Evolutionary conservation across 2,113 vertebrate species (phyloP).

Genomic region (Callopanchax toddi): DNA sequence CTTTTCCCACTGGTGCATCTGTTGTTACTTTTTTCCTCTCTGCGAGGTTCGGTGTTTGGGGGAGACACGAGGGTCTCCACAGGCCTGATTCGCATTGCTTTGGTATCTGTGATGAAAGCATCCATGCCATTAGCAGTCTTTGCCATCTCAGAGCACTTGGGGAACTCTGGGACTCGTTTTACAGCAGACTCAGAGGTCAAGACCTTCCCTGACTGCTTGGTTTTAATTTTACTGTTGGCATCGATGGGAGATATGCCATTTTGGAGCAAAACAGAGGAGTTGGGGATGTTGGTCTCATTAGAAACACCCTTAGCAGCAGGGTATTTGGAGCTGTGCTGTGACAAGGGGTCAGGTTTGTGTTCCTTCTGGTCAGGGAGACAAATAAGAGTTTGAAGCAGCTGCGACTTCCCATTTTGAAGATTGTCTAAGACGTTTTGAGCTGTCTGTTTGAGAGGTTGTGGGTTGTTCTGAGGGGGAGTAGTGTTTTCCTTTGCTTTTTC

Average conservation of each 20-base stretch:
- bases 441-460: constrained; percentile 82
- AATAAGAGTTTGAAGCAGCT: constrained; percentile 82
- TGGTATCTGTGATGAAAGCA: constrained; percentile 60
- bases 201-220: constrained; percentile 78
- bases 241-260: constrained; percentile 74
- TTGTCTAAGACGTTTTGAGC: constrained; percentile 80
- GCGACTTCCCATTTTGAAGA: constrained; percentile 86
- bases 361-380: constrained; percentile 76
- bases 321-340: constrained; percentile 76
- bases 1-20: constrained; percentile 81
- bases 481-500: constrained; percentile 86
- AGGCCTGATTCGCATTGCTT: constrained; percentile 71
- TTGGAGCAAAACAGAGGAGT: constrained; percentile 34
- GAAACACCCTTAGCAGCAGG: constrained; percentile 78
- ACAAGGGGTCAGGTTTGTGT: constrained; percentile 43
- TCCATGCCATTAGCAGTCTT: constrained; percentile 73
- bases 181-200: constrained; percentile 76
- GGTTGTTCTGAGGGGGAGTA: constrained; percentile 76
- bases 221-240: constrained; percentile 77
- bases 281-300: constrained; percentile 57
- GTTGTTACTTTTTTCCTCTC: constrained; percentile 81
- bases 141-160: constrained; percentile 50
- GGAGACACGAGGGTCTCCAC: constrained; percentile 73
- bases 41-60: constrained; percentile 71
- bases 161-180: constrained; percentile 65